Evolutionary conservation across 2,797 vertebrate genomes (phyloP), one percentile per base, ranked within the genome.

Genomic region (Hypotaenidia philippensis): DNA sequence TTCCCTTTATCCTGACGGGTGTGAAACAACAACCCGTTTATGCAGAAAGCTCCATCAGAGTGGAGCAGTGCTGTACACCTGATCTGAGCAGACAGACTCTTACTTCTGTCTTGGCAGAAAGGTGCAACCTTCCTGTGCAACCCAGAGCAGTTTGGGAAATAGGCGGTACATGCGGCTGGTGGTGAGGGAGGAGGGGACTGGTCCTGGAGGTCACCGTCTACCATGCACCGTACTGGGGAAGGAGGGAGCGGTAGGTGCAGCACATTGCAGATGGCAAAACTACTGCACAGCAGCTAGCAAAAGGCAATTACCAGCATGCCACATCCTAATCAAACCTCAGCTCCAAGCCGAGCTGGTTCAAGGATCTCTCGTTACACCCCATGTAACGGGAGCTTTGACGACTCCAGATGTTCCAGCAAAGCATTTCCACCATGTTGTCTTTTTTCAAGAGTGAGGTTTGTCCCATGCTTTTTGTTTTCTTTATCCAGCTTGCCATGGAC

Each of bases 401-500:
- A 49, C 57, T 90, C 92, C 88, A 90, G 81, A 80, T 93, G 71
- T 83, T 94, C 61, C 84, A 83, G 93, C 57, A 83, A 93, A 96
- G 72, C 57, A 52, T 80, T 96, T 88, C 85, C 55, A 90, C 50
- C 45, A 50, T 17, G 17, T 93, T 87, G 86, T 68, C 85, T 95
- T 89, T 92, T 87, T 82, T 89, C 4, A 1, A 85, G 81, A 59
- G 57, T 40, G 75, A 89, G 75, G 94, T 92, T 96, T 96, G 81
- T 94, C 94, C 94, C 71, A 47, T 68, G 68, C 68, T 94, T 96
- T 94, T 90, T 87, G 87, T 93, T 92, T 95, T 87, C 78, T 94
- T 95, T 92, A 81, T 93, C 68, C 75, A 94, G 71, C 75, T 59
- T 96, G 87, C 90, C 60, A 40, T 29, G 71, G 89, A 87, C 75